These are phyloP conservation scores for Cossypha heuglini DNA, from an alignment of 2,797 vertebrate genomes.

Conservation along the genomic window DNA sequence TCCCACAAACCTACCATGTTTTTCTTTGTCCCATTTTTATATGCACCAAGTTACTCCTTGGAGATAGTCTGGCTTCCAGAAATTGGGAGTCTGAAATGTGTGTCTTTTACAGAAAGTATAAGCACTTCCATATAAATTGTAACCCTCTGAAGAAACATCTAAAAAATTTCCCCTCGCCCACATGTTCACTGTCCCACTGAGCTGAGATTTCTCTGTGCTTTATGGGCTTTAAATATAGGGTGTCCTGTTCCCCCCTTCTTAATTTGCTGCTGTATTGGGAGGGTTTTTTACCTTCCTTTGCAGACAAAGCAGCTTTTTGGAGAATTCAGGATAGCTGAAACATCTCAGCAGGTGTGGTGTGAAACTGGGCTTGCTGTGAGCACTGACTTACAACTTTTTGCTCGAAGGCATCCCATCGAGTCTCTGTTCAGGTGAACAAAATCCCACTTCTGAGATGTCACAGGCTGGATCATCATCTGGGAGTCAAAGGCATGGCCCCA, in stretches of 20 bases:
- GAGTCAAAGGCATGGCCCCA: neutral
- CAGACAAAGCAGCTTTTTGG: neutral
- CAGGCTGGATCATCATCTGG: neutral
- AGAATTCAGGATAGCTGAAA: neutral
- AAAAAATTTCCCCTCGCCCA: neutral
- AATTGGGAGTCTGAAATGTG: neutral
- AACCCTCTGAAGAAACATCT: neutral
- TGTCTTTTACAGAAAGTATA: neutral
- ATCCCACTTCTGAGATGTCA: neutral
- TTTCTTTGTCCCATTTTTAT: neutral
- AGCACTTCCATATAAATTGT: neutral
- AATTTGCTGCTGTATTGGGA: neutral
- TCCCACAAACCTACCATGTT: neutral
- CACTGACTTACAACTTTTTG: neutral
- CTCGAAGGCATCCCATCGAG: neutral
- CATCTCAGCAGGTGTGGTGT: conserved; percentile 31
- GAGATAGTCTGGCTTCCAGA: neutral
- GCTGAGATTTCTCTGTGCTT: neutral
- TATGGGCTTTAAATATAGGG: conserved; percentile 1
- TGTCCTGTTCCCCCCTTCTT: neutral
- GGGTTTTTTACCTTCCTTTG: neutral
- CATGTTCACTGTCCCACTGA: neutral
- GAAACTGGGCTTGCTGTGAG: conserved; percentile 20
- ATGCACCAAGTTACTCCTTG: neutral
- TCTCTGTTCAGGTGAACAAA: conserved; percentile 37